Evolutionary conservation across 2,888 invertebrate species (phyloP).

Genomic region (Hydropsyche betteni): DNA sequence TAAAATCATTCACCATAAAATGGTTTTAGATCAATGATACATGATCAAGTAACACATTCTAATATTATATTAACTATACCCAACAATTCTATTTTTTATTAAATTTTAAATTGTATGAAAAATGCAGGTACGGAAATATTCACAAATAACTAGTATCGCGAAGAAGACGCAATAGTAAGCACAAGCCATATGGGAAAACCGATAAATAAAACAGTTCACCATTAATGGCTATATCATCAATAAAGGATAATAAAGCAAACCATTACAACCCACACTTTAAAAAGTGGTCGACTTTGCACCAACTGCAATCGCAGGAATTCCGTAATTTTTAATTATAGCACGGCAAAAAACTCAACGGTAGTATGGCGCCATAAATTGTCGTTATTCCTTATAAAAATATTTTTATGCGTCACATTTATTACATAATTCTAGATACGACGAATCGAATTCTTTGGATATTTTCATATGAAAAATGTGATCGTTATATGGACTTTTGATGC

Average conservation of each 20-base stretch:
- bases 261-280: constrained; percentile 7
- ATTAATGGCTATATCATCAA: constrained; percentile 30
- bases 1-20: no score
- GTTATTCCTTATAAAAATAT: no score
- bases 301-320: constrained; percentile 18
- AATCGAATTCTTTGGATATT: neutral
- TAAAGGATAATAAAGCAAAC: constrained; percentile 13
- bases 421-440: neutral
- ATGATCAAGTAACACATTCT: no score
- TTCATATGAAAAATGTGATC: no score
- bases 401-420: neutral
- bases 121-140: no score
- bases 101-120: no score
- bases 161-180: constrained; percentile 29
- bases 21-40: no score
- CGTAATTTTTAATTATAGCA: constrained; percentile 34
- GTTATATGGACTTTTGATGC: no score
- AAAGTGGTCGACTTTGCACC: constrained; percentile 25
- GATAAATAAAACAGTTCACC: constrained; percentile 34
- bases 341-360: neutral
- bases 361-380: no score
- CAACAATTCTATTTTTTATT: no score
- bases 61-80: no score
- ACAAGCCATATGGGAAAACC: constrained; percentile 35
- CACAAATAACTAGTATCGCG: no score